Evolutionary conservation across 2,888 invertebrate genomes (phyloP).

Genomic region (Drosophila subsilvestris): DNA sequence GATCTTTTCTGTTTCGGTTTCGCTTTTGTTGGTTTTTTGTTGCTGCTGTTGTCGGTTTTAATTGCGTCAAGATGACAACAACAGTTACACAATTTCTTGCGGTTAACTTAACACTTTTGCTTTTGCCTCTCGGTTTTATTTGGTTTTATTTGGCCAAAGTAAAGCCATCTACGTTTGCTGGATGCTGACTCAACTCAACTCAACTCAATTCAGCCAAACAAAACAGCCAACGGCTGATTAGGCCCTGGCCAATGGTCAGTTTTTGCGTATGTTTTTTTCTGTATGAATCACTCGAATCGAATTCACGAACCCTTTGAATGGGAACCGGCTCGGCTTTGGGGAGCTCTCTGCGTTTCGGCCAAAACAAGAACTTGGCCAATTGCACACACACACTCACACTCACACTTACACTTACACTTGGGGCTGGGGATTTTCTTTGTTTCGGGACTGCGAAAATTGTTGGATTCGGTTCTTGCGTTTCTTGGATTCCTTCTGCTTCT

Average conservation of each 20-base stretch:
- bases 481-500: constrained; percentile 5
- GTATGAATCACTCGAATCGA: constrained; percentile 32
- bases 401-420: constrained; percentile 25
- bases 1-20: constrained; percentile 13
- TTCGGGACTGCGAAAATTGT: neutral
- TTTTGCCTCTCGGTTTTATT: constrained; percentile 19
- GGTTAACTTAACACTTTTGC: constrained; percentile 43
- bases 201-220: too few species aligned
- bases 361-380: constrained; percentile 27
- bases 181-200: constrained; percentile 38
- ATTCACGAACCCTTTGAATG: constrained; percentile 8
- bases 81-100: constrained; percentile 32
- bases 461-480: constrained; percentile 1
- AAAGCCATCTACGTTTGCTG: constrained; percentile 2
- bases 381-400: neutral
- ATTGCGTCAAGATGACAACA: constrained; percentile 8
- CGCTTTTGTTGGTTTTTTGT: constrained; percentile 4
- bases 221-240: neutral
- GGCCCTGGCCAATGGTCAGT: neutral
- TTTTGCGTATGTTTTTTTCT: constrained; percentile 7
- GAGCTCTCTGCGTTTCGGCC: constrained; percentile 29
- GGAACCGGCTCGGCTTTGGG: constrained; percentile 9
- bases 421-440: constrained; percentile 15
- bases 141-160: constrained; percentile 17
- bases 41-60: neutral